Conservation (phyloP, 2,888 invertebrate genomes). For the Lissonota sp. region DNA sequence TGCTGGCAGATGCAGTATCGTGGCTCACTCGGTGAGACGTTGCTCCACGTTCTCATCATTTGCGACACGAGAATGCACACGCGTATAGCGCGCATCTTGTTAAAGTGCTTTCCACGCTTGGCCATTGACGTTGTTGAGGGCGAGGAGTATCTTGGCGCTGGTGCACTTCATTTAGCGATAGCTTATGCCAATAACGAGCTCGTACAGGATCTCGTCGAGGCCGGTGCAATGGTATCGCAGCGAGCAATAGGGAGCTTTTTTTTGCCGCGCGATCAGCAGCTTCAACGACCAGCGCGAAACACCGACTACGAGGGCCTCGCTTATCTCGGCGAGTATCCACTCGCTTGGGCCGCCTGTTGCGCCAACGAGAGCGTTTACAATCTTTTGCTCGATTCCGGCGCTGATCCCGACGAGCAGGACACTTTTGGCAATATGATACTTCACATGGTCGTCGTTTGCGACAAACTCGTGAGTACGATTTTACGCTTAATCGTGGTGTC, state of each 20-base stretch:
- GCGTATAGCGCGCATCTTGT: constrained; percentile 93
- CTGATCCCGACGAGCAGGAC: constrained; percentile 98
- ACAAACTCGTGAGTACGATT: constrained; percentile 91
- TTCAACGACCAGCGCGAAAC: constrained; percentile 89
- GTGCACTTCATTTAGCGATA: constrained; percentile 97
- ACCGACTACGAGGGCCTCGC: constrained; percentile 98
- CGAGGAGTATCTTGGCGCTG: constrained; percentile 98
- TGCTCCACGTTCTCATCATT: constrained; percentile 97
- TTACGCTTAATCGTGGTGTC: too few relatives aligned
- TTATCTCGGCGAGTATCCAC: constrained; percentile 98
- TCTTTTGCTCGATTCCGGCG: constrained; percentile 94
- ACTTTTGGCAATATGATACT: constrained; percentile 99
- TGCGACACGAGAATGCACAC: constrained; percentile 95
- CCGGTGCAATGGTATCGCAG: constrained; percentile 96
- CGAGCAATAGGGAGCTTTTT: constrained; percentile 98
- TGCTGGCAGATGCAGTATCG: constrained; percentile 99
- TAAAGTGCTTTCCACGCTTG: constrained; percentile 96
- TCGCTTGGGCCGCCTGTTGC: constrained; percentile 99
- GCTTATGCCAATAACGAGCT: constrained; percentile 98
- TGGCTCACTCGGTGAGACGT: constrained; percentile 97
- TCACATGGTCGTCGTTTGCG: constrained; percentile 99
- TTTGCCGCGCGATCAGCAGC: constrained; percentile 96
- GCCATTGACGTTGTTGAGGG: constrained; percentile 97
- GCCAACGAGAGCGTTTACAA: constrained; percentile 99
- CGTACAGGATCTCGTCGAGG: constrained; percentile 96